Conservation (phyloP, 2,888 invertebrate species). For the Thecocarcelia acutangulata region DNA sequence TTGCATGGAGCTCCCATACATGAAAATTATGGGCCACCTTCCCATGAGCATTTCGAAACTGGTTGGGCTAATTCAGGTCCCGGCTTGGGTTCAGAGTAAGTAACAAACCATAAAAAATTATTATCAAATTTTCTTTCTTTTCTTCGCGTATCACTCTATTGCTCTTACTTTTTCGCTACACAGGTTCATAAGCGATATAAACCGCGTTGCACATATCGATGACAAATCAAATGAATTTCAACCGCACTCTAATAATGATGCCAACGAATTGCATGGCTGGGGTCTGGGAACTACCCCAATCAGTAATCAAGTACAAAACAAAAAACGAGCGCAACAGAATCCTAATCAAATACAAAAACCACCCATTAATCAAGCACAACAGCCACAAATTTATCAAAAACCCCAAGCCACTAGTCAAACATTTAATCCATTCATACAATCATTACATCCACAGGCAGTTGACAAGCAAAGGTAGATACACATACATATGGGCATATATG, state of each 20-base stretch:
- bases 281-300: conserved; percentile 82
- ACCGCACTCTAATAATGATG: conserved; percentile 82
- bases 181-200: conserved; percentile 84
- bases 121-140: not conserved
- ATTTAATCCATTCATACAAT: conserved; percentile 78
- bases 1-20: conserved; percentile 78
- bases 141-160: conserved; percentile 49
- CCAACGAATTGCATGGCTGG: conserved; percentile 85
- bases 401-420: conserved; percentile 79
- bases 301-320: conserved; percentile 42
- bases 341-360: conserved; percentile 70
- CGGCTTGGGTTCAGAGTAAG: conserved; percentile 85
- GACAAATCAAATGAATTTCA: conserved; percentile 81
- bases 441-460: conserved; percentile 57
- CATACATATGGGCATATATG: too few relatives aligned
- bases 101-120: conserved; percentile 63
- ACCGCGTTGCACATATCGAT: conserved; percentile 84
- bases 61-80: conserved; percentile 85
- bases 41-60: conserved; percentile 82
- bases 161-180: conserved; percentile 64
- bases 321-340: conserved; percentile 73
- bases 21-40: conserved; percentile 76
- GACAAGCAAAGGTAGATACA: conserved; percentile 78
- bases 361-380: conserved; percentile 70
- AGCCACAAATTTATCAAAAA: conserved; percentile 74